Base-by-base conservation (phyloP, 2,888 invertebrate species). In the Entomobrya proxima region DNA sequence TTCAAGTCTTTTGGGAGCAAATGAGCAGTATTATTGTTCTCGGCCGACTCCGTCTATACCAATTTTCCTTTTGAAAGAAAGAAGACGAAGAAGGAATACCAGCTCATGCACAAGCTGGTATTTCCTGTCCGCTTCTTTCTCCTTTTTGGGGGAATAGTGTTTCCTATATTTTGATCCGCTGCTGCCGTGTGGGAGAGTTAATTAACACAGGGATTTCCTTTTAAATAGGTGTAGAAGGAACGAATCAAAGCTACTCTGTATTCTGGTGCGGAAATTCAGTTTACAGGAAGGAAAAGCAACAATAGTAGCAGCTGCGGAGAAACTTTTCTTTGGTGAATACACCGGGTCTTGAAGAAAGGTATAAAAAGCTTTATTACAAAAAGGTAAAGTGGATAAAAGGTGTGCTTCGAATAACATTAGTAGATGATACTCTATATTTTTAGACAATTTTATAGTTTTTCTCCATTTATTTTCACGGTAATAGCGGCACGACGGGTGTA, bases 131-230 rank as follows among this genome's bases (percentile, higher is more conserved):
- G 18, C 61, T 58, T 18, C 9, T 35, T 74, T 44, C 32, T 32
- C n/a, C 35, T 44, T 35, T 75, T 30, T 37, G 37, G 52, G 35
- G 11, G 30, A 55, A 15, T 50, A 35, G 67, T 67, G 50, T 21
- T 30, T 15, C 30, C 58, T 64, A 64, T 50, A n/a, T 80, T 55
- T 30, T 67, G 52, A 67, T 77, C 61, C 61, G 37, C 24, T 52
- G 37, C 24, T 52, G 35, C 72, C 55, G 77, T 84, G 72, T 79
- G 58, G 58, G 74, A 72, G 61, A 79, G 85, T 79, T 85, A 85
- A 85, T 85, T 85, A 85, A 79, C 78, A 47, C 78, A 74, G 85
- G 85, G 85, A 85, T 85, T 85, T 79, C 58, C 18, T 67, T 78
- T 75, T 58, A 24, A 30, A 35, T 13, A 24, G 27, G 72, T 15